Conservation (phyloP, 2,797 vertebrate genomes). For the Antrozous pallidus region DNA sequence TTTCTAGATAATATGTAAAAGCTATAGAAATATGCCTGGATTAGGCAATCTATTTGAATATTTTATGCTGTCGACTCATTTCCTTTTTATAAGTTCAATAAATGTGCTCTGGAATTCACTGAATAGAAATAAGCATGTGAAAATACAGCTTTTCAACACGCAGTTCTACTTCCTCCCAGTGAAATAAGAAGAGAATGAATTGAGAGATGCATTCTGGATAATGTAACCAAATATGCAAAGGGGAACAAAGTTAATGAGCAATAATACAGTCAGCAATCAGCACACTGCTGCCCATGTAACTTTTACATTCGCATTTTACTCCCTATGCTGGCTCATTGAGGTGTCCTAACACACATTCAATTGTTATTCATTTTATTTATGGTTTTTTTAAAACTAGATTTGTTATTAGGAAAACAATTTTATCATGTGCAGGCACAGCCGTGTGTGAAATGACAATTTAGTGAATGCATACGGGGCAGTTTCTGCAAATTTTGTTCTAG, state of each 20-base stretch:
- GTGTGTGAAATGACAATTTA: not conserved
- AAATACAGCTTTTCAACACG: not conserved
- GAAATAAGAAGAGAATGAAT: not conserved
- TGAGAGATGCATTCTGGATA: not conserved
- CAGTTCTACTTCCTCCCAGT: not conserved
- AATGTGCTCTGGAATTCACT: not conserved
- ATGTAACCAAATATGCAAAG: not conserved
- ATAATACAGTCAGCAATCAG: not conserved
- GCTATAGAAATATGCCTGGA: not conserved
- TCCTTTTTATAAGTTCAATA: slow-evolving; percentile 24
- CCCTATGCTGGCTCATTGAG: not conserved
- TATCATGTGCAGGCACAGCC: slow-evolving; percentile 48
- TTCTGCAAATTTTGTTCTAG: not conserved
- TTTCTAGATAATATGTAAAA: not conserved
- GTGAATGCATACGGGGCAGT: not conserved
- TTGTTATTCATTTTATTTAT: slow-evolving; percentile 31
- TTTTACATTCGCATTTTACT: not conserved
- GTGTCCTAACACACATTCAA: not conserved
- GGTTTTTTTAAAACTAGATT: not conserved
- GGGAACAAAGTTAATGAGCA: not conserved
- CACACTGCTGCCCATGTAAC: not conserved
- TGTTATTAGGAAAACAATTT: slow-evolving; percentile 40
- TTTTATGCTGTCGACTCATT: not conserved
- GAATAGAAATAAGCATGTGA: not conserved
- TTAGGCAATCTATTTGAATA: not conserved